phyloP scores from a whole-genome alignment of 2,888 invertebrate species.

The Pterobdella sp. region DNA sequence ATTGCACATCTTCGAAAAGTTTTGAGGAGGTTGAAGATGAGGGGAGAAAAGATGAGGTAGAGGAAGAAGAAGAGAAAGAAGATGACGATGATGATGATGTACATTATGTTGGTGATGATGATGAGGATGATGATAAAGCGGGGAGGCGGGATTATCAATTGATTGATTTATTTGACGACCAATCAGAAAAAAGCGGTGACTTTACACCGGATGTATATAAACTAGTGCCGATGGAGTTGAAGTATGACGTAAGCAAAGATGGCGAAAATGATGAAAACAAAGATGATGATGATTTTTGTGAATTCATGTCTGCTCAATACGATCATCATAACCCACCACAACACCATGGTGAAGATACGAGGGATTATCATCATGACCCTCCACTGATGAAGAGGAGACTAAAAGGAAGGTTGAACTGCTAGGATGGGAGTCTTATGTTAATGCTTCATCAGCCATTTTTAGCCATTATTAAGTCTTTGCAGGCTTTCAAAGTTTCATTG shows the following conservation, averaged over 20 bases:
- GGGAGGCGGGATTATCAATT: background rate
- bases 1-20: no score
- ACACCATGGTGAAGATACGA: background rate
- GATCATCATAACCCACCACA: background rate
- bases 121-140: background rate
- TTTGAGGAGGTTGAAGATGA: background rate
- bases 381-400: no score
- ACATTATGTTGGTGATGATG: background rate
- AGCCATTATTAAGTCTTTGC: background rate
- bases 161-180: background rate
- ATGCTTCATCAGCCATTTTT: background rate
- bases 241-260: background rate
- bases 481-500: background rate
- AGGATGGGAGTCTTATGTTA: constrained; percentile 2
- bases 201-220: background rate
- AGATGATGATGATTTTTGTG: background rate
- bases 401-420: no score
- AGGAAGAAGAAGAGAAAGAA: constrained; percentile 8
- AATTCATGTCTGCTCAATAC: background rate
- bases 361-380: no score
- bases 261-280: background rate
- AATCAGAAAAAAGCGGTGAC: constrained; percentile 3
- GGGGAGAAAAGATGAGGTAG: background rate
- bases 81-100: background rate
- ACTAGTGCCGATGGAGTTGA: background rate